Base-by-base conservation (phyloP, 1,140 invertebrate species). In the Nomia melanderi region DNA sequence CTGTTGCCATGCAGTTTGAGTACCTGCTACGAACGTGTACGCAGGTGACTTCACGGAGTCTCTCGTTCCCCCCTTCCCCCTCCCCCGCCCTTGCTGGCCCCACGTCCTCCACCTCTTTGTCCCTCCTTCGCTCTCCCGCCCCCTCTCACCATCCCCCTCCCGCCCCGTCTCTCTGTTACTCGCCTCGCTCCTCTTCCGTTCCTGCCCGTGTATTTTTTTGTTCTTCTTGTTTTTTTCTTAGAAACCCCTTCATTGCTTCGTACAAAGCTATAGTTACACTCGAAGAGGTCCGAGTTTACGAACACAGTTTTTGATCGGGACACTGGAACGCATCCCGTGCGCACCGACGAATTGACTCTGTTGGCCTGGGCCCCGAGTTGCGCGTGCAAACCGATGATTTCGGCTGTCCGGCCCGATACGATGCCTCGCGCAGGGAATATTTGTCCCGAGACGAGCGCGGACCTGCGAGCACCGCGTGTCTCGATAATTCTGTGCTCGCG, bases 1-100 rank as follows among this genome's bases (percentile, higher is more conserved):
- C 79, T 72, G 78, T 79, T 77, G 73, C 81, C 63, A 67, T 86
- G 83, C 83, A 81, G 85, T 85, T 85, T 82, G 77, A 85, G 78
- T 85, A 81, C 83, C 85, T 81, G 84, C 74, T 77, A 73, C 75
- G 78, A 72, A 69, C 74, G 64, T 72, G 65, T 80, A 62, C 78
- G 65, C 57, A 78, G 81, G 78, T 82, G 77, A 86, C 77, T 84
- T 84, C 56, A 44, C 59, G 47, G 23, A 63, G 44, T 59, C 47
- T 39, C 50, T 67, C 47, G 12, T 29, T 17, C 31, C 75, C 25
- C 54, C 47, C 31, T 27, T 60, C 29, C 36, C 20, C 33, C 14
- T 41, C 25, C 47, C 33, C 33, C 9, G 0, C 41, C 12, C 12
- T 44, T 17, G 1, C 41, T 0, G 12, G 4, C 6, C 41, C 5